Evolutionary conservation across 1,140 invertebrate genomes (phyloP), one percentile per base, ranked within the genome.

Genomic region (Ceratina australensis): DNA sequence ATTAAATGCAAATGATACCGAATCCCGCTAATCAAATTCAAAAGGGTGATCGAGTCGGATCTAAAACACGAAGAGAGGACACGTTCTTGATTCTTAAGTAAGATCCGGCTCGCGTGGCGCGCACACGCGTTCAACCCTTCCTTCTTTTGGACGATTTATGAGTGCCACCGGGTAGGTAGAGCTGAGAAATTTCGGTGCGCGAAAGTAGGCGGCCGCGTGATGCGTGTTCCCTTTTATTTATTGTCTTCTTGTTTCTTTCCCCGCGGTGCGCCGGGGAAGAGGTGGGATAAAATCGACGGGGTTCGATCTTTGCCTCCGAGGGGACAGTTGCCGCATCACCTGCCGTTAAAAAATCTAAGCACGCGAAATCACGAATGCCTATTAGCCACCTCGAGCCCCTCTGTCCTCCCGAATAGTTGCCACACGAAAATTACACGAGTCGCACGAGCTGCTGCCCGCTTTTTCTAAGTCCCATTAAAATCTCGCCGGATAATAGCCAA

Each of bases 331-430:
- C 50, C 50, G 67, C 57, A 72, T 86, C 87, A 88, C 87, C 87
- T 88, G 87, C 85, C 86, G 80, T 80, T 82, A 67, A 83, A 42
- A 85, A 87, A 87, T 87, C 86, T 87, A 87, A 87, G 83, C 86
- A 82, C 86, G 77, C 86, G 86, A 87, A 87, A 87, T 84, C 85
- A 87, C 86, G 86, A 87, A 87, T 79, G 84, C 72, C 80, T 75
- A 87, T 87, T 87, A 87, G 75, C 85, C 80, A 82, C 42, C 69
- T 76, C 28, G 61, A 5, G 26, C 8, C 24, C 52, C 50, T 57
- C 71, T 72, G 80, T 82, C 81, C 33, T 60, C 67, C 16, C 42
- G 76, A 78, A 63, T 57, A 67, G 66, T 72, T 18, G 12, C 10
- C 13, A 33, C 42, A 76, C 67, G 69, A 42, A 71, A 75, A 67